Base-by-base conservation (phyloP, 2,888 invertebrate genomes). In the Dasysyrphus tricinctus region DNA sequence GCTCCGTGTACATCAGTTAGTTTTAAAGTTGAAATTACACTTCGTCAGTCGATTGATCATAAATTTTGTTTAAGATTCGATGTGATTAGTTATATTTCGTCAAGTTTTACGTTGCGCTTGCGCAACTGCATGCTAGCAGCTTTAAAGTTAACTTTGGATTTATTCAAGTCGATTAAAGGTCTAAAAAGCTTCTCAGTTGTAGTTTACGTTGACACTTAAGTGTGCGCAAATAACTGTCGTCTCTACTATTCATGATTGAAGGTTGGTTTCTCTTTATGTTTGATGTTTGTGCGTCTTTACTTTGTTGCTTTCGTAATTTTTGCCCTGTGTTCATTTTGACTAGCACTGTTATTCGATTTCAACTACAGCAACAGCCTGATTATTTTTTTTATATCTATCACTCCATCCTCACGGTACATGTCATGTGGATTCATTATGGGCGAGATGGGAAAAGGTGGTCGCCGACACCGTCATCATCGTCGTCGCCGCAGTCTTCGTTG, bases 311-410 rank as follows among this genome's bases (percentile, higher is more conserved):
- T 56, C 34, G 37, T 63, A 63, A 61, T 32, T 69, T 7, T 24
- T 61, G 61, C 14, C 14, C 61, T 42, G 42, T 24, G 61, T 42
- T 74, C 61, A 24, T 74, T 69, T 70, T 29, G 70, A 63, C 67
- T 72, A 65, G 59, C 80, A 76, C 76, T 80, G 84, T 77, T 80
- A 77, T 67, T 80, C 73, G 84, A 80, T 80, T 85, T 85, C 84
- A 69, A 80, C 34, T 54, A 54, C 54, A 54, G 11, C 84, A 73
- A 73, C 65, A 72, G 80, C 72, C 72, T 67, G 59, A n/a, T 12
- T 72, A n/a, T 59, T 61, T 63, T 81, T 63, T 80, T 19, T 63
- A 32, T 51, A 54, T 65, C 57, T 72, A 54, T 51, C 34, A 56
- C 34, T 56, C 56, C 32, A 72, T 67, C 51, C 57, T 42, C 75